A percentile compares a stretch with the other conserved stretches of the same genome.
phyloP scores from a whole-genome alignment of 2,797 vertebrate genomes.

The Spizella passerina region DNA sequence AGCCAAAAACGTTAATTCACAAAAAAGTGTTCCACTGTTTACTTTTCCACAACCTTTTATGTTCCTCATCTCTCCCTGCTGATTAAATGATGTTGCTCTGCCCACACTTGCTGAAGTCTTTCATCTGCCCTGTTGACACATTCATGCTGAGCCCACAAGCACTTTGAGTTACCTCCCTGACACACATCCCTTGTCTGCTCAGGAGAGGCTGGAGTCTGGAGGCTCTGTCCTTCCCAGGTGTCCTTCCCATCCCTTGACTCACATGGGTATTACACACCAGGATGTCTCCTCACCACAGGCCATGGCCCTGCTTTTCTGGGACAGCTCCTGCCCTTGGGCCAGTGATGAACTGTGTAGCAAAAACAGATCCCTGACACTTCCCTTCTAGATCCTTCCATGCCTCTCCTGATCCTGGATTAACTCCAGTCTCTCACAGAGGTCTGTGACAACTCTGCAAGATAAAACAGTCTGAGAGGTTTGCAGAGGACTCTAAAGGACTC shows the following conservation, averaged over 20 bases:
- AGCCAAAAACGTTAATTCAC: neutral
- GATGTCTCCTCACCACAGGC: neutral
- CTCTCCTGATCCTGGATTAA: neutral
- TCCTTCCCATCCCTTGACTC: neutral
- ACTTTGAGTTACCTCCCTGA: neutral
- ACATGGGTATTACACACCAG: neutral
- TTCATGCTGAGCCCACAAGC: neutral
- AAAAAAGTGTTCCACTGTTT: neutral
- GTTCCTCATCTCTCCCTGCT: neutral
- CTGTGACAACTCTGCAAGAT: neutral
- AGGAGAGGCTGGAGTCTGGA: neutral
- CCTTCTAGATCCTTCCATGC: neutral
- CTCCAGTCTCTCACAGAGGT: neutral
- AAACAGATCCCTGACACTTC: neutral
- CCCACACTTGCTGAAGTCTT: neutral
- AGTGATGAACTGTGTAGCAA: accelerated
- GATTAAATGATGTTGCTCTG: neutral
- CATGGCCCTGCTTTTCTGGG: neutral
- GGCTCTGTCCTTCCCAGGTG: neutral
- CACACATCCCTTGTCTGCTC: neutral
- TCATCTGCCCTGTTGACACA: neutral
- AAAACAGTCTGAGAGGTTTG: neutral
- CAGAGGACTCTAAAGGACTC: neutral
- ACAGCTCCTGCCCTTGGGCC: neutral
- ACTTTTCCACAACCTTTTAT: neutral